Percentiles rank a stretch among this genome's conserved stretches.
These are phyloP conservation scores for Bombus confusus DNA, from an alignment of 1,140 invertebrate species.

Conservation along the genomic window DNA sequence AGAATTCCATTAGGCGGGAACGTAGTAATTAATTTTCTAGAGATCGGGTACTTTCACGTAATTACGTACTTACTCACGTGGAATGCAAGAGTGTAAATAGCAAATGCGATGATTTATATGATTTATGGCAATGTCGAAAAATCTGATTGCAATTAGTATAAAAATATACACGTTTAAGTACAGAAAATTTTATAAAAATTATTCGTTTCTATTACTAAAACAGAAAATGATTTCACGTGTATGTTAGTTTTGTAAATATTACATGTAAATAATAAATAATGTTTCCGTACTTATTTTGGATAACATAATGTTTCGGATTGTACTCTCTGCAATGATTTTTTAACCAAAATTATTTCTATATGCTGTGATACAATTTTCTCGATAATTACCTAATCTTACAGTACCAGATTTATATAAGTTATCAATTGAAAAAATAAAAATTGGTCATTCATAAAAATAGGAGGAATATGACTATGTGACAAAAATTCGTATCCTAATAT, in stretches of 20 bases:
- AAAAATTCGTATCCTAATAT: too few species aligned
- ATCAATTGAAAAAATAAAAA: too few species aligned
- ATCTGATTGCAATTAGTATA: background rate
- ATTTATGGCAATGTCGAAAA: background rate
- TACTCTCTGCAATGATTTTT: background rate
- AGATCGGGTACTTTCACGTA: background rate
- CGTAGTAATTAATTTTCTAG: conserved; percentile 24
- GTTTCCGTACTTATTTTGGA: background rate
- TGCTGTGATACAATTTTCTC: background rate
- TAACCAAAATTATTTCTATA: background rate
- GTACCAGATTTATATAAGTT: too few species aligned
- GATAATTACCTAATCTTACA: too few species aligned
- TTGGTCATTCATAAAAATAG: too few species aligned
- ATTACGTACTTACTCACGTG: background rate
- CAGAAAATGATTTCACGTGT: too few species aligned
- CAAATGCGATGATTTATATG: background rate
- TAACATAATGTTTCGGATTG: background rate
- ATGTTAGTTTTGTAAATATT: too few species aligned
- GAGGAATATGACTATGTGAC: too few species aligned
- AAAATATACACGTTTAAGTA: background rate
- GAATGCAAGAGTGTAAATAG: background rate
- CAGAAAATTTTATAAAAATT: background rate
- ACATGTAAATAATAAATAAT: background rate
- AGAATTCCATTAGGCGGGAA: conserved; percentile 30
- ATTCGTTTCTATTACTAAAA: too few species aligned